Evolutionary conservation across 2,888 invertebrate genomes (phyloP), one percentile per base, ranked within the genome.

Genomic region (Dasysyrphus tricinctus): DNA sequence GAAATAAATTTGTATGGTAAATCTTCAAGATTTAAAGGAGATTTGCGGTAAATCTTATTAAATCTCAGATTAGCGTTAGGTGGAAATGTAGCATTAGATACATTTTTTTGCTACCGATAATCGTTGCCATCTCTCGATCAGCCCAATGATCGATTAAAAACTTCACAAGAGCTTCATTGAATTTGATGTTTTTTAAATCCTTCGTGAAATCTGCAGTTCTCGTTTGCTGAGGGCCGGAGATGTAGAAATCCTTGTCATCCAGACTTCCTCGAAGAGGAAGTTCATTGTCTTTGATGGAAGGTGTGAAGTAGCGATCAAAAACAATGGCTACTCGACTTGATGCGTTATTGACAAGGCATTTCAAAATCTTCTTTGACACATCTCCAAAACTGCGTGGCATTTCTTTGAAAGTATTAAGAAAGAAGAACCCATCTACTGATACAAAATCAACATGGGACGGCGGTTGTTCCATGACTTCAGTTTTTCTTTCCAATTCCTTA

Each of bases 111-210:
- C 75, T 47, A 61, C 56, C 54, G 12, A 79, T 16, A 14, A 79
- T 63, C 6, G 44, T 16, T 44, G 5, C 49, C 73, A 65, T 44
- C 32, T 24, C 32, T 4, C 73, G 24, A 12, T 42, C 44, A 54
- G 47, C 32, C 79, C 75, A 75, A 57, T 75, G 51, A 0, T 39
- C 42, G 9, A 49, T 39, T n/a, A 80, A 44, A 61, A 80, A 80
- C n/a, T 61, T 61, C 9, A 80, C 61, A 12, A 80, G 14, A n/a
- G 59, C 69, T 70, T 75, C 42, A 51, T 69, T 76, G 19, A 80
- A 80, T 37, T 70, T 67, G 2, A 44, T 51, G 24, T 61, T 75
- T 75, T 61, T 75, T 1, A 80, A 51, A 12, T 75, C 49, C 4
- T 67, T 69, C 11, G 56, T 7, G 24, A 76, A 67, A 29, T 76